Conservation (phyloP, 2,888 invertebrate species). For the Lithophane leautieri region DNA sequence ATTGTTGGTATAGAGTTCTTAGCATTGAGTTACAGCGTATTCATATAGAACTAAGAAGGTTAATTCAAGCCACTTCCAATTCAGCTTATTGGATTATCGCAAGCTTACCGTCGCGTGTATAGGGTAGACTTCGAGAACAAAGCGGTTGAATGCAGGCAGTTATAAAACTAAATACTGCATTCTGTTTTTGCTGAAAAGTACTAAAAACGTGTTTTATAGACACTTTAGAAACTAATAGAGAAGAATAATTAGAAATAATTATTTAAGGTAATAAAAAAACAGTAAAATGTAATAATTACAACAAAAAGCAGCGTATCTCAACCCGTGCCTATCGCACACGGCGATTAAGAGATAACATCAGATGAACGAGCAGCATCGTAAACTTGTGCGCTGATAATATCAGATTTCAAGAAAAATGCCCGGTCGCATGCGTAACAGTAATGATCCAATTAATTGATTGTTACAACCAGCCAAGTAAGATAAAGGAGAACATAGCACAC, state of each 20-base stretch:
- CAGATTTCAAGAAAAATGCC: slow-evolving; percentile 42
- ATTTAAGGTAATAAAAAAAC: slow-evolving; percentile 19
- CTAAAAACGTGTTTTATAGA: not conserved
- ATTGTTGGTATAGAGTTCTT: slow-evolving; percentile 58
- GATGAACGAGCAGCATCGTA: slow-evolving; percentile 32
- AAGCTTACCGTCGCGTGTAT: slow-evolving; percentile 60
- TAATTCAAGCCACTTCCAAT: slow-evolving; percentile 80
- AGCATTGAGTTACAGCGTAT: slow-evolving; percentile 66
- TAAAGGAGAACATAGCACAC: slow-evolving; percentile 11
- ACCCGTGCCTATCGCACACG: slow-evolving; percentile 19
- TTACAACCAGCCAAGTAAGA: slow-evolving; percentile 29
- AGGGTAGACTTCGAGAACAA: slow-evolving; percentile 43
- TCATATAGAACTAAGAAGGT: slow-evolving; percentile 74
- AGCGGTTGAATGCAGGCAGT: slow-evolving; percentile 39
- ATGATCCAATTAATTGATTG: slow-evolving; percentile 45
- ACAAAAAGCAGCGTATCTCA: slow-evolving; percentile 7
- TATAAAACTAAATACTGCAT: slow-evolving; percentile 45
- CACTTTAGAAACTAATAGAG: not conserved
- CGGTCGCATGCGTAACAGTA: slow-evolving; percentile 35
- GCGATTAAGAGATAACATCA: slow-evolving; percentile 44
- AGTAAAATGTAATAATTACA: slow-evolving; percentile 28
- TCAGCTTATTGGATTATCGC: slow-evolving; percentile 81
- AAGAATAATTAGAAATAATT: not conserved
- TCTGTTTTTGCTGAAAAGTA: slow-evolving; percentile 6
- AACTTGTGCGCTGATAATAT: slow-evolving; percentile 43